These are phyloP conservation scores for Anisognathus igniventris DNA, from an alignment of 2,797 vertebrate species.

Conservation along the genomic window DNA sequence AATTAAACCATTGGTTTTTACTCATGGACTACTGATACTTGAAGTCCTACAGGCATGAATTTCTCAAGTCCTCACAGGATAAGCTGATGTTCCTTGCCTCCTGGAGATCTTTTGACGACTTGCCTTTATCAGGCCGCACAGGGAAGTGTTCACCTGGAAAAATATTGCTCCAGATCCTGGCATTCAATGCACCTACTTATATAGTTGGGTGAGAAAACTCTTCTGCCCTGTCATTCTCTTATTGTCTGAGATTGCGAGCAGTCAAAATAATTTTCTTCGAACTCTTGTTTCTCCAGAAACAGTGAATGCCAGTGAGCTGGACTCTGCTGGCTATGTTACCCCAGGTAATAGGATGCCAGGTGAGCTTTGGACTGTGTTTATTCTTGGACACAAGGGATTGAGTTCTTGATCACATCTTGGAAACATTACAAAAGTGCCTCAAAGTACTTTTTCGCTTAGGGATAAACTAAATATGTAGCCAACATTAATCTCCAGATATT, in stretches of 20 bases:
- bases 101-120: neutral
- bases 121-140: neutral
- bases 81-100: neutral
- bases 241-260: neutral
- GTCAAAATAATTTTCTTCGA: neutral
- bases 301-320: neutral
- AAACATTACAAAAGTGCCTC: conserved; percentile 2
- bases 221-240: neutral
- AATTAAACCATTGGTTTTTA: neutral
- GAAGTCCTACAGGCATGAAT: neutral
- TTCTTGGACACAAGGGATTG: neutral
- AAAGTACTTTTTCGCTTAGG: neutral
- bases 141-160: neutral
- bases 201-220: neutral
- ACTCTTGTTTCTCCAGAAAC: neutral
- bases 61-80: neutral
- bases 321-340: neutral
- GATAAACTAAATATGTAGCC: conserved; percentile 1
- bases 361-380: neutral
- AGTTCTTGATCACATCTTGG: neutral
- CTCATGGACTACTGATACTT: neutral
- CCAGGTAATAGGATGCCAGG: neutral
- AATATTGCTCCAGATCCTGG: neutral
- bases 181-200: neutral
- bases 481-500: neutral